Conservation (phyloP, 2,888 invertebrate genomes). For the Parnassius orleans region DNA sequence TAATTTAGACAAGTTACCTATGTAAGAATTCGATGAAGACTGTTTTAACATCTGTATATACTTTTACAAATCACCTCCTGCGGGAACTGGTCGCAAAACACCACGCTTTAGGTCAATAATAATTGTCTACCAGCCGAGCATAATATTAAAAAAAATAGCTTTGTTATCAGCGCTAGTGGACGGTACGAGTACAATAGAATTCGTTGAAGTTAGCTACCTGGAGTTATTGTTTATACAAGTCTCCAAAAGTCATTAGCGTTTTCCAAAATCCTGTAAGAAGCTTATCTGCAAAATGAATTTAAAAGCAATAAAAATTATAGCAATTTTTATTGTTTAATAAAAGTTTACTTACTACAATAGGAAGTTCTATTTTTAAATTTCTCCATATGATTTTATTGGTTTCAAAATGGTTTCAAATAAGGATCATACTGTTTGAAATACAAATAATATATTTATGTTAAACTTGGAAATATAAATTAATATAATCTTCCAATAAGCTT, state of each 20-base stretch:
- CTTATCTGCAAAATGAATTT: constrained; percentile 7
- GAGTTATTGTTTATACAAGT: constrained; percentile 19
- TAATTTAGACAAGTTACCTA: not conserved
- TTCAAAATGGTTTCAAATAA: too few relatives aligned
- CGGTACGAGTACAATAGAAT: constrained; percentile 18
- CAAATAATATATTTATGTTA: too few relatives aligned
- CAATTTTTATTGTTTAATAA: not conserved
- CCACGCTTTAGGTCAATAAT: not conserved
- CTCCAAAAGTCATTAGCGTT: constrained; percentile 15
- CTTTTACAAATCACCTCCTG: constrained; percentile 20
- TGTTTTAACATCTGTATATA: not conserved
- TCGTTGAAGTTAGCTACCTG: constrained; percentile 22
- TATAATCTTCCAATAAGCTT: too few relatives aligned
- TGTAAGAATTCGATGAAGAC: constrained; percentile 14
- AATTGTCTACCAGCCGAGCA: constrained; percentile 13
- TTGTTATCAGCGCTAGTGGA: constrained; percentile 9
- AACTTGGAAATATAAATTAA: too few relatives aligned
- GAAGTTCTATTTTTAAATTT: too few relatives aligned
- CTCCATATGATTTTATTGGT: too few relatives aligned
- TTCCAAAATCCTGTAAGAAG: constrained; percentile 11
- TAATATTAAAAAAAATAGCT: constrained; percentile 14
- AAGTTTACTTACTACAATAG: too few relatives aligned
- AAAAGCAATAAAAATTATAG: constrained; percentile 7
- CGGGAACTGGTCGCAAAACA: constrained; percentile 7
- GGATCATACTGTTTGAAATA: too few relatives aligned